Conservation (phyloP, 2,797 vertebrate genomes). For the Sitta carolinensis region DNA sequence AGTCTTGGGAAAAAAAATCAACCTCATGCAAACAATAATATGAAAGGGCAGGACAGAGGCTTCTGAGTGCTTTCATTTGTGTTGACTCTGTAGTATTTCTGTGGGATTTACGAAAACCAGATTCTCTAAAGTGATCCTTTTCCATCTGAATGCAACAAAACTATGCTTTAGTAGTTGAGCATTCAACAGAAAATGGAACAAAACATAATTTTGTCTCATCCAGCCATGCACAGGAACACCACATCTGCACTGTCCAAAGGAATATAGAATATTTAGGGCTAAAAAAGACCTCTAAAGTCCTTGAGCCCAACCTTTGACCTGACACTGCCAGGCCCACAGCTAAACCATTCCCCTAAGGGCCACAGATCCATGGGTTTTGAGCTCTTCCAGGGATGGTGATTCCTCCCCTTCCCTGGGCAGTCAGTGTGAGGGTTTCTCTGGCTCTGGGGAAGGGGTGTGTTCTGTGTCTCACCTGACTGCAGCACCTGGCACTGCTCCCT, state of each 20-base stretch:
- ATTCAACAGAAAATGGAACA: neutral
- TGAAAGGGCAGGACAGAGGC: neutral
- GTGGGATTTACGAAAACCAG: neutral
- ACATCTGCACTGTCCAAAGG: neutral
- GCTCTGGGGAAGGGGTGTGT: fast-evolving
- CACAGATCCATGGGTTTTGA: neutral
- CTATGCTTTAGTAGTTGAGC: neutral
- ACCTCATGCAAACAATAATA: neutral
- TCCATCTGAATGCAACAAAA: neutral
- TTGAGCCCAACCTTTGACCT: neutral
- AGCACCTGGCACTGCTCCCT: neutral
- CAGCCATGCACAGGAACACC: neutral
- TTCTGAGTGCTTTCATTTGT: neutral
- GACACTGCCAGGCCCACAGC: neutral
- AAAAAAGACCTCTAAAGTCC: neutral
- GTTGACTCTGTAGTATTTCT: neutral
- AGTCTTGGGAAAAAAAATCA: neutral
- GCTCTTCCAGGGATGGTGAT: neutral
- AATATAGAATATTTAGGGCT: neutral
- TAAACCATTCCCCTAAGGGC: neutral
- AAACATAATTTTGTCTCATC: neutral
- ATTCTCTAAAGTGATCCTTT: neutral
- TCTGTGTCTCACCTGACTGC: neutral
- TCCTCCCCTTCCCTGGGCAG: neutral
- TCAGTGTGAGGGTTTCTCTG: neutral